A percentile compares a stretch with the other conserved stretches of the same genome.
Conservation (phyloP, 2,888 invertebrate species). For the Trimorus sp. region DNA sequence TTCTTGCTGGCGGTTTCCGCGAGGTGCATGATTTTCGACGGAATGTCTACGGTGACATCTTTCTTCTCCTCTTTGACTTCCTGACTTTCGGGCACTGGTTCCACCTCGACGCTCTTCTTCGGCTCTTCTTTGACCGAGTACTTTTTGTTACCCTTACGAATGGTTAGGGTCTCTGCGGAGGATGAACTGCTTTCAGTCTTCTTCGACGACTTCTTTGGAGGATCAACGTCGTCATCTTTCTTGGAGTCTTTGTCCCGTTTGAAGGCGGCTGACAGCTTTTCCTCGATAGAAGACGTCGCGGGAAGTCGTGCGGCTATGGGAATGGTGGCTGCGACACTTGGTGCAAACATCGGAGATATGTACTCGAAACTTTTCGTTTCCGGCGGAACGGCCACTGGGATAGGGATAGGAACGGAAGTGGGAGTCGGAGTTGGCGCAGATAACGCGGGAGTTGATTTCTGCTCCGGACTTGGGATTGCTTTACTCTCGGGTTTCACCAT, state of each 20-base stretch:
- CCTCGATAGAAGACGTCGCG: constrained; percentile 80
- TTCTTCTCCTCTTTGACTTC: constrained; percentile 62
- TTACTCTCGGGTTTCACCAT: constrained; percentile 23
- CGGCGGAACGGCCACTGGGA: background rate
- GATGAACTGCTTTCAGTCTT: constrained; percentile 19
- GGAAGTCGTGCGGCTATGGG: constrained; percentile 79
- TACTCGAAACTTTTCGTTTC: constrained; percentile 72
- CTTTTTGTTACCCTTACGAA: constrained; percentile 64
- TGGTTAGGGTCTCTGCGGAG: constrained; percentile 23
- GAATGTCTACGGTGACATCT: background rate
- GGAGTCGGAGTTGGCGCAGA: too few species aligned
- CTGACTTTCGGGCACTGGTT: constrained; percentile 45
- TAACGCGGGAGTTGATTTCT: constrained; percentile 6
- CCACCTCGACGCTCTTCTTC: constrained; percentile 68
- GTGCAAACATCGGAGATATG: constrained; percentile 70
- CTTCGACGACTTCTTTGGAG: constrained; percentile 39
- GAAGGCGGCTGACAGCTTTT: constrained; percentile 78
- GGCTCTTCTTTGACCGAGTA: constrained; percentile 71
- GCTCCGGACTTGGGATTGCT: constrained; percentile 8
- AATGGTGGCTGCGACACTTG: constrained; percentile 73
- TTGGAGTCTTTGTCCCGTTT: constrained; percentile 76
- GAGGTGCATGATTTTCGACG: constrained; percentile 6
- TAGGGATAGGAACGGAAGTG: background rate
- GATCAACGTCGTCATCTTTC: constrained; percentile 77
- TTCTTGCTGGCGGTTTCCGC: constrained; percentile 52